Evolutionary conservation across 2,113 vertebrate genomes (phyloP).

Genomic region (Thalassoma bifasciatum): DNA sequence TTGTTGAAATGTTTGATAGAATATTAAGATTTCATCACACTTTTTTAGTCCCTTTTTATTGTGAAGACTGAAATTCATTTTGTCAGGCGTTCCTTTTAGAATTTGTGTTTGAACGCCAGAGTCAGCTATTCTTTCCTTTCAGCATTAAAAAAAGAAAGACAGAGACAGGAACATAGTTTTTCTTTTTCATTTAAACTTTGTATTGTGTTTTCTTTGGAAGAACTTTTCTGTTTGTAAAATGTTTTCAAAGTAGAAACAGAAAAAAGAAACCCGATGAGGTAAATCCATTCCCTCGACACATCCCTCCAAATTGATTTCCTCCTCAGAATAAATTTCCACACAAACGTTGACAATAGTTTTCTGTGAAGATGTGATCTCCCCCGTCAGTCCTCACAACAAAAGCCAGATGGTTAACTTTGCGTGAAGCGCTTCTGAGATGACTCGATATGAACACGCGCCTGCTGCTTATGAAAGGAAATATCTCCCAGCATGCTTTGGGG

Average conservation of each 20-base stretch:
- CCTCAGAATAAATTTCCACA: background rate
- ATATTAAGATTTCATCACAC: no score
- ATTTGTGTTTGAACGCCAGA: no score
- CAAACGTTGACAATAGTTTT: background rate
- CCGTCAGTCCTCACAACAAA: slow-evolving; percentile 16
- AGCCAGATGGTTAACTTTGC: slow-evolving; percentile 29
- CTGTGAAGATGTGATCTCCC: slow-evolving; percentile 2
- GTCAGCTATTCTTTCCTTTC: no score
- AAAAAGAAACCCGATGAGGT: background rate
- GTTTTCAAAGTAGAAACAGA: background rate
- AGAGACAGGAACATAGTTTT: no score
- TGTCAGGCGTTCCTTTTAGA: no score
- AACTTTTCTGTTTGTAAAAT: background rate
- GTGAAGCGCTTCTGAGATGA: slow-evolving; percentile 10
- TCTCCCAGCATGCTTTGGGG: slow-evolving; percentile 31
- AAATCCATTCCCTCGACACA: background rate
- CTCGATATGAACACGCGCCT: background rate
- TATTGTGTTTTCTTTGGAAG: no score
- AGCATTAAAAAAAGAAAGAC: no score
- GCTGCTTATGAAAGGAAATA: slow-evolving; percentile 24
- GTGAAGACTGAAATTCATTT: no score
- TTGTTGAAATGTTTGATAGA: no score
- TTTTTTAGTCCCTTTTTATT: no score
- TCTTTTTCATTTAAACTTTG: no score
- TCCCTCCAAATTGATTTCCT: background rate